These are phyloP conservation scores for Nansenia antarctica DNA, from an alignment of 2,113 vertebrate genomes.

Conservation along the genomic window DNA sequence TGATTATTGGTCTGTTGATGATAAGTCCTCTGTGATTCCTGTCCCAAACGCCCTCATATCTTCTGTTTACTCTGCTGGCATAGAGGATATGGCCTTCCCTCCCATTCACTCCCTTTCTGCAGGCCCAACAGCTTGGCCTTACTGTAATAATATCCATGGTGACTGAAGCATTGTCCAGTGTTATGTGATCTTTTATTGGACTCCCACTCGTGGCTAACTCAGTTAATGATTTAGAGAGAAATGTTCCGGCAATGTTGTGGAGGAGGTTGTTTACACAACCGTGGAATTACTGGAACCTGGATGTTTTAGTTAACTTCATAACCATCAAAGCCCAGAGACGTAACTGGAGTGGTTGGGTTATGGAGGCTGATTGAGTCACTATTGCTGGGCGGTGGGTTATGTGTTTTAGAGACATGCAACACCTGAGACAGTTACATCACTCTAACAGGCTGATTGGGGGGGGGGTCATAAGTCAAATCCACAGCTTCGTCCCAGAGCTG, in stretches of 20 bases:
- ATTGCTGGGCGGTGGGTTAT: conserved; percentile 3
- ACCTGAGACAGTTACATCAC: conserved; percentile 22
- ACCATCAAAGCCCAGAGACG: neutral
- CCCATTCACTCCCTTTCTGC: conserved; percentile 44
- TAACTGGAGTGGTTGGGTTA: neutral
- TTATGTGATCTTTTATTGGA: conserved; percentile 11
- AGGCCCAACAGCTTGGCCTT: conserved; percentile 22
- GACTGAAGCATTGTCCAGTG: neutral
- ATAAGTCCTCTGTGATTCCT: conserved; percentile 31
- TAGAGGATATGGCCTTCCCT: conserved; percentile 38
- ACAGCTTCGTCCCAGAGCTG: conserved; percentile 21
- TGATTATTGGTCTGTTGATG: conserved; percentile 28
- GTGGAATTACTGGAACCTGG: neutral
- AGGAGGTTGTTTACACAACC: conserved; percentile 3
- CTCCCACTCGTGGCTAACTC: conserved; percentile 1
- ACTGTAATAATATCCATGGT: conserved; percentile 18
- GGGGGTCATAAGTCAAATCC: conserved; percentile 25
- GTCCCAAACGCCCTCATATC: conserved; percentile 14
- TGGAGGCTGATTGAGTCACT: conserved; percentile 18
- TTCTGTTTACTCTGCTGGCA: conserved; percentile 39
- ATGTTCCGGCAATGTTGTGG: neutral
- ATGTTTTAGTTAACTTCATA: neutral
- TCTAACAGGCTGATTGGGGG: conserved; percentile 20
- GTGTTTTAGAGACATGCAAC: neutral
- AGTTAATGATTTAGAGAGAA: neutral